Evolutionary conservation across 2,888 invertebrate species (phyloP).

Genomic region (Argyra leucocephala): DNA sequence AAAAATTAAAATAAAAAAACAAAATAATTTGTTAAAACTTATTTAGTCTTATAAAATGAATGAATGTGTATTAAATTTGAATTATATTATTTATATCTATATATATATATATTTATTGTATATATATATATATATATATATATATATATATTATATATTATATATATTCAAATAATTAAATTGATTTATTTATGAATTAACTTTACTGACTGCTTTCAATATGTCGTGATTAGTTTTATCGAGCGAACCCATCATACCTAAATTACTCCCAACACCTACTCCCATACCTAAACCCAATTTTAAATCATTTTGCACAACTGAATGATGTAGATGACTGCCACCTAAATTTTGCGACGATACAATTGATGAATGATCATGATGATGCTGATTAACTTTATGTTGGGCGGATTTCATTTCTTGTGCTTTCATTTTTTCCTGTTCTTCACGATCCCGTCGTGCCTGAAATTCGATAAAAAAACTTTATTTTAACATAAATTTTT

Average conservation of each 20-base stretch:
- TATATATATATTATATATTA: slow-evolving; percentile 14
- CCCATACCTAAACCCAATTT: slow-evolving; percentile 43
- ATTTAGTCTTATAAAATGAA: slow-evolving; percentile 2
- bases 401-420: slow-evolving; percentile 82
- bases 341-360: slow-evolving; percentile 38
- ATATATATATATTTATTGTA: neutral
- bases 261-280: slow-evolving; percentile 39
- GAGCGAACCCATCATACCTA: slow-evolving; percentile 45
- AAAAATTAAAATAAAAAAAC: neutral
- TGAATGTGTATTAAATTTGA: neutral
- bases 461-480: slow-evolving; percentile 21
- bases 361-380: slow-evolving; percentile 41
- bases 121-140: slow-evolving; percentile 3
- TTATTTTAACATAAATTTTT: too few relatives aligned
- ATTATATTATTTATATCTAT: neutral
- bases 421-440: slow-evolving; percentile 83
- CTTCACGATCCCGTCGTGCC: slow-evolving; percentile 79
- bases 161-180: slow-evolving; percentile 20
- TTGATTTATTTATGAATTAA: slow-evolving; percentile 40
- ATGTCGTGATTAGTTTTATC: slow-evolving; percentile 44
- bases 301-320: slow-evolving; percentile 43
- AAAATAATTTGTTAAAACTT: neutral
- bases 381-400: slow-evolving; percentile 53
- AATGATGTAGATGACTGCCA: slow-evolving; percentile 42
- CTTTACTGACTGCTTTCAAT: slow-evolving; percentile 44